Percentiles rank a stretch among this genome's conserved stretches.
These are phyloP conservation scores for Drosophila kurseongensis DNA, from an alignment of 1,140 invertebrate species.

Conservation along the genomic window DNA sequence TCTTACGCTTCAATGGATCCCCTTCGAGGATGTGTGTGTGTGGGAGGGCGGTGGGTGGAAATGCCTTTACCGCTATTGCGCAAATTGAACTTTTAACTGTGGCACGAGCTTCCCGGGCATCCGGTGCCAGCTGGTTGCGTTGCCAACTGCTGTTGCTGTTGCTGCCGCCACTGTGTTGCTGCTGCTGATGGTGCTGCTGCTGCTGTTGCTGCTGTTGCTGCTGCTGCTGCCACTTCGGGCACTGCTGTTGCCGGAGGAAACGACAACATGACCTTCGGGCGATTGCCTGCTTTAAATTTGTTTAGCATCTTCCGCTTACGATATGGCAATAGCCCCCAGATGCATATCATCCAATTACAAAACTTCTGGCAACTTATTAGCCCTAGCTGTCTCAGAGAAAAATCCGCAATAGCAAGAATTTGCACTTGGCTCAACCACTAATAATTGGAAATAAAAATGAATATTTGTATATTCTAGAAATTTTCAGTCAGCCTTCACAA, in stretches of 20 bases:
- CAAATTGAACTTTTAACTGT: conserved; percentile 83
- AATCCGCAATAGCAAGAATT: conserved; percentile 33
- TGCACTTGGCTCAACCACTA: conserved; percentile 1
- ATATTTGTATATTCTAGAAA: too few species aligned
- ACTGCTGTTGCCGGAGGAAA: conserved; percentile 54
- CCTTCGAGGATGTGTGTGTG: conserved; percentile 19
- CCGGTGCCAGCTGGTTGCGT: conserved; percentile 72
- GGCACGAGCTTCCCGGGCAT: conserved; percentile 75
- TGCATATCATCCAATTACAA: conserved; percentile 49
- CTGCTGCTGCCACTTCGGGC: conserved; percentile 21
- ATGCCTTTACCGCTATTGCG: conserved; percentile 67
- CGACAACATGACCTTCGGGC: conserved; percentile 77
- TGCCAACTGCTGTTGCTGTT: conserved; percentile 49
- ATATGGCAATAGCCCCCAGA: conserved; percentile 64
- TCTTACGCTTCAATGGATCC: conserved; percentile 76
- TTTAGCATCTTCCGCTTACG: conserved; percentile 77
- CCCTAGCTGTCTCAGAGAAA: conserved; percentile 27
- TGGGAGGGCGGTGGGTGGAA: conserved; percentile 54
- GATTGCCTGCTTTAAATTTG: conserved; percentile 71
- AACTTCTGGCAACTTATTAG: conserved; percentile 55
- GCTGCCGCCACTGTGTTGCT: conserved; percentile 33
- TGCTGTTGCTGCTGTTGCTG: conserved; percentile 10
- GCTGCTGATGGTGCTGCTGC: conserved; percentile 8
- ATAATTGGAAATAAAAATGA: not conserved
- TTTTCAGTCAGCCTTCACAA: too few species aligned